Percentiles rank a stretch among this genome's conserved stretches.
phyloP scores from a whole-genome alignment of 53 echinoderm and acorn worm genomes.

The Hippasteria phrygiana region DNA sequence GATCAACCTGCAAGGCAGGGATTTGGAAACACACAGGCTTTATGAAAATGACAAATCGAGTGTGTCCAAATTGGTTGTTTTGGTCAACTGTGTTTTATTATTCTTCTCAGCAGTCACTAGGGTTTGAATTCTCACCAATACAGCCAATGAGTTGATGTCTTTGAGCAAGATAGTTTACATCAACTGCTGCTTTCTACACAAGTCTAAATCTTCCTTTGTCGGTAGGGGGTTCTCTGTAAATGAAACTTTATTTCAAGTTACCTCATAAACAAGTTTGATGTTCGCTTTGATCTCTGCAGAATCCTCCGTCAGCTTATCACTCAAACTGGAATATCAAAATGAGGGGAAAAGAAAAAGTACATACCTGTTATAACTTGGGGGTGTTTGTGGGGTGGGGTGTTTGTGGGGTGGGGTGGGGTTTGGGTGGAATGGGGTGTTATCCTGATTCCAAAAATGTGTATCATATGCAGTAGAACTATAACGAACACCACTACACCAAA shows the following conservation, averaged over 20 bases:
- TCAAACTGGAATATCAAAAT: constrained; percentile 65
- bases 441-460: too few species aligned
- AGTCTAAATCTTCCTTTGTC: too few species aligned
- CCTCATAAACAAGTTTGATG: constrained; percentile 96
- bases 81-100: not conserved
- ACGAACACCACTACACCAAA: too few species aligned
- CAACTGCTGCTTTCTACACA: too few species aligned
- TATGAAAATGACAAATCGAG: not conserved
- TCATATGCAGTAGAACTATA: too few species aligned
- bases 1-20: too few species aligned
- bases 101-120: too few species aligned
- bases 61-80: not conserved
- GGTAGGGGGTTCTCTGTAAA: not conserved
- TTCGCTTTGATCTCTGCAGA: constrained; percentile 91
- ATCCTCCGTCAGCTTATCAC: constrained; percentile 81
- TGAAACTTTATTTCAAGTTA: not conserved
- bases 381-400: too few species aligned
- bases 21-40: too few species aligned
- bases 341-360: not conserved
- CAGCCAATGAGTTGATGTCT: not conserved
- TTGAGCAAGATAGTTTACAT: not conserved
- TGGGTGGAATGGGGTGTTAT: too few species aligned
- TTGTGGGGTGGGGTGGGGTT: too few species aligned
- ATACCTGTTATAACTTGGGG: too few species aligned
- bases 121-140: not conserved